Base-by-base conservation (phyloP, 2,888 invertebrate species). In the Drosophila fulvimacula region DNA sequence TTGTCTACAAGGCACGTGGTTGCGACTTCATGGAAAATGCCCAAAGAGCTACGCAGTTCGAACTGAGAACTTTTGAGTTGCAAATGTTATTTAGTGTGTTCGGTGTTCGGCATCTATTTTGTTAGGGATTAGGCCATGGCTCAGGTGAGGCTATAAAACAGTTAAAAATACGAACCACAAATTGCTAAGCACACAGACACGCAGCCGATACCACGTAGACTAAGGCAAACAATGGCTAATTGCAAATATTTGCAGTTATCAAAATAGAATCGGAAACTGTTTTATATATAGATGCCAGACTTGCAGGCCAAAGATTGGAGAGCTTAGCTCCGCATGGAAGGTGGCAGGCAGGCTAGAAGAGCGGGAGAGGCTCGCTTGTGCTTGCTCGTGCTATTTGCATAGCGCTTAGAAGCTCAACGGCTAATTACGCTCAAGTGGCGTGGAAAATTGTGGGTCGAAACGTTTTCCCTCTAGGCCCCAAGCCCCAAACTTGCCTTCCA, bases 351-450 rank as follows among this genome's bases (percentile, higher is more conserved):
- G 15, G 15, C 9, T n/a, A n/a, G n/a, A n/a, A 6, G 27, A 5
- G 21, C 5, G 52, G 19, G 44, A 46, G 42, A 30, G 17, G 19
- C 41, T n/a, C 21, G 55, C 24, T 15, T 51, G 56, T 48, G 57
- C 55, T 53, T 53, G 19, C 42, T 44, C 59, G 6, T 42, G 52
- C 41, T 89, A 76, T 89, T 85, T 85, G 70, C 80, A 48, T 30
- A 64, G 61, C 58, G 85, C 85, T 85, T 88, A 77, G 77, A 68
- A 74, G 85, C 86, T 85, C 75, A 85, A 70, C 80, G 80, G 71
- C 75, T 85, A 85, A 85, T 85, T 85, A 89, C 85, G 89, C 82
- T 85, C 89, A 89, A 85, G 80, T 85, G 85, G 89, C 88, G 77
- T 87, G 77, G 89, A 85, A 89, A 89, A 89, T 87, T 89, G 77